Base-by-base conservation (phyloP, 2,113 vertebrate species). In the Sorex fumeus region DNA sequence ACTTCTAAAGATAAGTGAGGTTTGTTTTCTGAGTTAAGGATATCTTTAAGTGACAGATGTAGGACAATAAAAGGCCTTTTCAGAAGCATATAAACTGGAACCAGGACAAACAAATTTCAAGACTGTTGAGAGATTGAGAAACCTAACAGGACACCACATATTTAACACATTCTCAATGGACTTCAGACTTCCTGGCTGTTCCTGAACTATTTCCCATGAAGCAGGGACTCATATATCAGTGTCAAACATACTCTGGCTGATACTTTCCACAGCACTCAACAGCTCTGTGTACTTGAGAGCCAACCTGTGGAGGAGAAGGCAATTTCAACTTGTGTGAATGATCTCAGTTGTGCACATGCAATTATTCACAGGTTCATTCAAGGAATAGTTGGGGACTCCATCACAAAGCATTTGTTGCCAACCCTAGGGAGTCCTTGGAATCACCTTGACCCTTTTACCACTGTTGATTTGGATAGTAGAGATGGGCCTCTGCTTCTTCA, bases 11-110 rank as follows among this genome's bases (percentile, higher is more conserved):
- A 96, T 92, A 87, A 82, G 34, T 11, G 82, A 47, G 81, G 82
- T 84, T 87, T 11, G 43, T 64, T 79, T 96, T 88, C 76, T 95
- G 9, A 6, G 69, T 40, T 85, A 75, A 87, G 87, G 40, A 1
- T 76, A 84, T 30, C 62, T 96, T 91, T 30, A 75, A 71, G 91
- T 91, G 97, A 97, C 95, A 96, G 91, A 96, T 36, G 76, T 47
- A 91, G 93, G 97, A 95, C 76, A 96, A 91, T 90, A 93, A 95
- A 84, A 70, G 97, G 93, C 93, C 94, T 95, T 97, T 86, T 87
- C 96, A 96, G 97, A 88, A 93, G 91, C 84, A 36, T 71, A 21
- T 93, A 90, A 0, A 13, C 77, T 62, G 88, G 74, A 97, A 82
- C 53, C 69, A 88, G 36, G 30, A 93, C 84, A 94, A 94, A 77